Percentiles rank a stretch among this genome's conserved stretches.
Conservation (phyloP, 2,888 invertebrate species). For the Colostygia pectinataria region DNA sequence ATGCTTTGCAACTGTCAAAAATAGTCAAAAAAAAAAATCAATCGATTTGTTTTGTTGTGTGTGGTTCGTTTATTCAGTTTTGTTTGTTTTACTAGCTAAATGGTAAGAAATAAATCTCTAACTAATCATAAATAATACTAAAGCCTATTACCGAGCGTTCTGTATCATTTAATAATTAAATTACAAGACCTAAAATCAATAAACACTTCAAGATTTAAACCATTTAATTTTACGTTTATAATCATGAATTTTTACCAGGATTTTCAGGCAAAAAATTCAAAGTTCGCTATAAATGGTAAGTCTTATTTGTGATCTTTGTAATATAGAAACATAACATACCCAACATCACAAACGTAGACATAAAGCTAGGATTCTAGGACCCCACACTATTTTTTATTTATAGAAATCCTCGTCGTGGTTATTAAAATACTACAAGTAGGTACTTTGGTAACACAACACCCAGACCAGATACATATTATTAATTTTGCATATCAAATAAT, state of each 20-base stretch:
- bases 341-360: no score
- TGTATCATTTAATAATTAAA: no score
- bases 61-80: constrained; percentile 6
- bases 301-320: constrained; percentile 1
- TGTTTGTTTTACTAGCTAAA: constrained; percentile 12
- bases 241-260: constrained; percentile 11
- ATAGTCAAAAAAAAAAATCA: not conserved
- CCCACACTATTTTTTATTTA: no score
- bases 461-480: no score
- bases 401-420: no score
- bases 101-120: constrained; percentile 19
- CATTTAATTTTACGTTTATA: not conserved
- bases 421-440: no score
- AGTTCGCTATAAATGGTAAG: constrained; percentile 20
- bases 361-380: no score
- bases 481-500: no score
- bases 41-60: constrained; percentile 22
- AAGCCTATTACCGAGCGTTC: no score
- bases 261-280: constrained; percentile 16
- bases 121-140: no score
- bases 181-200: not conserved
- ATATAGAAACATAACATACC: not conserved
- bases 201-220: not conserved
- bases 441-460: no score
- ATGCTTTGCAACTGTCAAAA: not conserved